Evolutionary conservation across 2,888 invertebrate genomes (phyloP).

Genomic region (Agrochola macilenta): DNA sequence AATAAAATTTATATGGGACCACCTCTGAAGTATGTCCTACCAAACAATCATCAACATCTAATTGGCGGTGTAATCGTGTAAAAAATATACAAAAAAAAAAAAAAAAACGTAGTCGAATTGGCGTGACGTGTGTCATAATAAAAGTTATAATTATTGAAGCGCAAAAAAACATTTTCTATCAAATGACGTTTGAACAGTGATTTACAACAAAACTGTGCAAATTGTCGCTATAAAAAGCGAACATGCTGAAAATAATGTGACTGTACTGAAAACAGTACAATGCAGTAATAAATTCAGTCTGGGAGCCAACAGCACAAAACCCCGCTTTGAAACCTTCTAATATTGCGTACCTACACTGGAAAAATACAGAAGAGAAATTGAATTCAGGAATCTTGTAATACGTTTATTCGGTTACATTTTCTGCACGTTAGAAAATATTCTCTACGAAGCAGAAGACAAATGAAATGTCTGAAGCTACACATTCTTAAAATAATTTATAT

Average conservation of each 20-base stretch:
- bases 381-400: slow-evolving; percentile 28
- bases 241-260: slow-evolving; percentile 42
- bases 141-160: slow-evolving; percentile 1
- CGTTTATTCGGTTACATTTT: slow-evolving; percentile 26
- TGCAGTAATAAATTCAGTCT: slow-evolving; percentile 49
- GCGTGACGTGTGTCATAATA: not conserved
- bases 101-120: too few species aligned
- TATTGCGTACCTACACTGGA: slow-evolving; percentile 39
- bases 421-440: not conserved
- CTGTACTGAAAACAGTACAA: slow-evolving; percentile 38
- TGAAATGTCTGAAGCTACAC: slow-evolving; percentile 20
- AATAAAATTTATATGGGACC: too few species aligned
- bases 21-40: too few species aligned
- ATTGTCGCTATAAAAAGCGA: slow-evolving; percentile 40
- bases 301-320: slow-evolving; percentile 22
- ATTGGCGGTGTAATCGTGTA: too few species aligned
- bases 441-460: slow-evolving; percentile 8
- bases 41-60: too few species aligned
- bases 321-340: slow-evolving; percentile 14
- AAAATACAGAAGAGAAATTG: slow-evolving; percentile 35
- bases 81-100: too few species aligned
- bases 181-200: slow-evolving; percentile 1
- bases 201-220: slow-evolving; percentile 30
- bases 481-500: slow-evolving; percentile 10
- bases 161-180: not conserved